Evolutionary conservation across 2,113 vertebrate genomes (phyloP), one percentile per base, ranked within the genome.

Genomic region (Crotalus horridus): DNA sequence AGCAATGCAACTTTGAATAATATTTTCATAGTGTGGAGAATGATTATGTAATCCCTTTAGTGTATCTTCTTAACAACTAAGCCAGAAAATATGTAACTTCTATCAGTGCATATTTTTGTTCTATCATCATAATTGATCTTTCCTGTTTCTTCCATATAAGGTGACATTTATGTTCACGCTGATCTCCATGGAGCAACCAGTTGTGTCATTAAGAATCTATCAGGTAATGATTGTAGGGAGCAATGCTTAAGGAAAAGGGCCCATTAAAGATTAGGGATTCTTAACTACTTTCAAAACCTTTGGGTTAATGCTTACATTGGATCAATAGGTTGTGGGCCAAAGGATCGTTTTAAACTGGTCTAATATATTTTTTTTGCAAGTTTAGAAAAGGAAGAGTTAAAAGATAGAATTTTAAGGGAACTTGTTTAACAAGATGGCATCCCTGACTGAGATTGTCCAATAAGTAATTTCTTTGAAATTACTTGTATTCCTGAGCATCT

Each of bases 111-210:
- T 81, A 17, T 81, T 81, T 81, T 81, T 21, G 39, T 81, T 43
- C 74, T 81, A 7, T 39, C 33, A 12, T 89, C 61, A 4, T 17
- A 13, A 11, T 17, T n/a, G 56, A 3, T 8, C 7, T 93, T 56
- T 20, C 55, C 33, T 48, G 74, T 56, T 21, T 56, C 86, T 94
- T 61, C 51, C 90, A 92, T 92, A 55, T 93, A 96, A 99, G 99
- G 99, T 81, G 99, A 99, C 91, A 86, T 99, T 88, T 99, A 99
- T 13, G 98, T 99, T 54, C 99, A 99, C 1, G 99, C 99, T 0
- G 99, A 99, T 90, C 98, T 99, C 92, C 99, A 99, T 0, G 99
- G 99, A 94, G 99, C 99, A 26, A 99, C 99, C 0, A 99, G 99
- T 95, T 99, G 99, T 54, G 98, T 99, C 89, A 98, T 99, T 97